phyloP scores from a whole-genome alignment of 64 coral and sea anemone species.

The Montipora sp. region DNA sequence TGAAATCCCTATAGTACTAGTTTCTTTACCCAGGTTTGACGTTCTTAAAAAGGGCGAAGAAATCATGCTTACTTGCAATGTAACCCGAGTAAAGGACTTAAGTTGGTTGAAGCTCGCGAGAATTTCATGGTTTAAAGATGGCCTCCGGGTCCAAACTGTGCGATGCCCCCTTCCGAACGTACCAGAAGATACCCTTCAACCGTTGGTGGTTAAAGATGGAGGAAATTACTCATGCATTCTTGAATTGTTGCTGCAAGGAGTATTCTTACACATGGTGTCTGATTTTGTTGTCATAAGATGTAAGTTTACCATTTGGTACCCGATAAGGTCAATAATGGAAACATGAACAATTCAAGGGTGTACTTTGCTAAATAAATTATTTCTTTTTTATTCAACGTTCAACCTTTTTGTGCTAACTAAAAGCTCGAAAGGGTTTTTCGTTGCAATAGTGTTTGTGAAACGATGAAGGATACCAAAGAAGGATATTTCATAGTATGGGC shows the following conservation, averaged over 20 bases:
- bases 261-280: background rate
- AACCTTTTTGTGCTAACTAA: no score
- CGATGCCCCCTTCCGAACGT: no score
- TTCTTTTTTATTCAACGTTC: no score
- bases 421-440: no score
- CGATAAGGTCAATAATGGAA: no score
- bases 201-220: background rate
- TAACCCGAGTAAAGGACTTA: background rate
- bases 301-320: background rate
- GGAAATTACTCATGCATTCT: conserved; percentile 1
- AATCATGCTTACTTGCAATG: background rate
- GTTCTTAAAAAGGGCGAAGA: background rate
- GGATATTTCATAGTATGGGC: no score
- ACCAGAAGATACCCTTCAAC: background rate
- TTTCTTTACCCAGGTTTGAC: background rate
- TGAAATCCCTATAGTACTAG: background rate
- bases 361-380: no score
- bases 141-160: background rate
- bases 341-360: no score
- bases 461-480: no score
- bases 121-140: conserved; percentile 33
- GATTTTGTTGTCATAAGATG: background rate
- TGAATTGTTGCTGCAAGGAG: background rate
- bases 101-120: background rate
- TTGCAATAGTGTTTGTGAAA: no score